Evolutionary conservation across 92 coral and sea anemone genomes (phyloP), one percentile per base, ranked within the genome.

Genomic region (Parazoanthus darwini): DNA sequence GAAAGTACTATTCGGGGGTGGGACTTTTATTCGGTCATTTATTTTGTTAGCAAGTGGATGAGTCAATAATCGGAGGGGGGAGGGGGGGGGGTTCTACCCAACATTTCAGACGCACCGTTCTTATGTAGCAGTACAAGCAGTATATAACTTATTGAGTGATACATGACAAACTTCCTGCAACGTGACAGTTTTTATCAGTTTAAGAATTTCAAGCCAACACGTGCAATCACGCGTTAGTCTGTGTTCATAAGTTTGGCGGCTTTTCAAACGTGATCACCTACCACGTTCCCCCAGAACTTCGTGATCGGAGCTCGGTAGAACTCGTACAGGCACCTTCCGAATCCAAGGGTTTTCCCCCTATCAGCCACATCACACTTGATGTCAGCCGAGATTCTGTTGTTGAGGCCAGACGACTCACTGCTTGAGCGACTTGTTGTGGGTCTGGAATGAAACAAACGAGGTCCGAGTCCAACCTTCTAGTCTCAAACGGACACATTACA

Each of bases 281-380:
- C 98, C 95, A 94, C 90, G 88, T 94, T 94, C 36, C 91, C 93
- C 98, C 98, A 94, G 89, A 94, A 94, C 77, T 94, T 94, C 2
- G 98, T 93, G 73, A 94, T 93, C 6, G 98, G 98, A 80, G 98
- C 98, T 25, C 93, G 89, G 82, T 93, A 89, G 85, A 94, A 94
- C 58, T 92, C 97, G 87, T 85, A 79, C 20, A 95, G 76, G 56
- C 91, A 89, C 25, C 88, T 78, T 3, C 86, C 93, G 42, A 89
- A 73, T 14, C 91, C 82, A n/a, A 91, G 77, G 36, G 65, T 25
- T 18, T 74, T 37, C 35, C 79, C 87, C 25, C 65, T 84, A 1
- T 26, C 87, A 42, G 29, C 36, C 8, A 70, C 26, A 63, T 84
- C 48, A 26, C 87, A 71, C 39, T 4, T 71, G 65, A 43, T 67